phyloP scores from a whole-genome alignment of 2,797 vertebrate species.

The Threskiornis aethiopicus region DNA sequence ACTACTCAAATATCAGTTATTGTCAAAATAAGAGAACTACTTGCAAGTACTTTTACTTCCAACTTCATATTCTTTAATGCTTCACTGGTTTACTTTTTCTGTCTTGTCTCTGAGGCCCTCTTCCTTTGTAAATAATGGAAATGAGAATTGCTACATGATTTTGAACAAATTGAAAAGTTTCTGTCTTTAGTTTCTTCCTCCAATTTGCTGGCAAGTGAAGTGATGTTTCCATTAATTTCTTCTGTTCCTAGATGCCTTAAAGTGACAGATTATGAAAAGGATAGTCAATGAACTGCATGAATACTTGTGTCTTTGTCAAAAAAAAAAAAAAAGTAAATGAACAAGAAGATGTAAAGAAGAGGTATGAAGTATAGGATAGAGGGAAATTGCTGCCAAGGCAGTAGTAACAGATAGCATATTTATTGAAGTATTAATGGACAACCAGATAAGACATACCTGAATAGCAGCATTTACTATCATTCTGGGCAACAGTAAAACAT shows the following conservation, averaged over 20 bases:
- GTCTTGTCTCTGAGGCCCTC: not conserved
- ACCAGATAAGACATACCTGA: not conserved
- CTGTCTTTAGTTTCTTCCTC: not conserved
- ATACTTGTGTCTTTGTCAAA: not conserved
- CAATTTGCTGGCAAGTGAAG: not conserved
- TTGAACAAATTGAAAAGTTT: not conserved
- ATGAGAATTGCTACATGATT: slow-evolving; percentile 14
- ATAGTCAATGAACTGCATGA: not conserved
- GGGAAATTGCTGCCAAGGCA: not conserved
- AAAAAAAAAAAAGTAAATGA: not conserved
- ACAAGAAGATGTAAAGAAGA: not conserved
- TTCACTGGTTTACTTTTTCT: not conserved
- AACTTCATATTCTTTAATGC: not conserved
- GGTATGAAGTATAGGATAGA: not conserved
- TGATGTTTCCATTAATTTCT: not conserved
- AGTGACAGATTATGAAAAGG: not conserved
- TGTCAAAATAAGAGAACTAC: not conserved
- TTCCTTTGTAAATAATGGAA: not conserved
- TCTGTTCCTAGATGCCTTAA: not conserved
- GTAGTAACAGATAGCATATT: not conserved
- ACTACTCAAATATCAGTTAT: not conserved
- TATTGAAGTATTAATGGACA: not conserved
- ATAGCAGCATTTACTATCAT: not conserved
- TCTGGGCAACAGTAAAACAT: not conserved
- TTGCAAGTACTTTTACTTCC: not conserved